phyloP scores from a whole-genome alignment of 2,888 invertebrate species.

The Polyploca ridens region DNA sequence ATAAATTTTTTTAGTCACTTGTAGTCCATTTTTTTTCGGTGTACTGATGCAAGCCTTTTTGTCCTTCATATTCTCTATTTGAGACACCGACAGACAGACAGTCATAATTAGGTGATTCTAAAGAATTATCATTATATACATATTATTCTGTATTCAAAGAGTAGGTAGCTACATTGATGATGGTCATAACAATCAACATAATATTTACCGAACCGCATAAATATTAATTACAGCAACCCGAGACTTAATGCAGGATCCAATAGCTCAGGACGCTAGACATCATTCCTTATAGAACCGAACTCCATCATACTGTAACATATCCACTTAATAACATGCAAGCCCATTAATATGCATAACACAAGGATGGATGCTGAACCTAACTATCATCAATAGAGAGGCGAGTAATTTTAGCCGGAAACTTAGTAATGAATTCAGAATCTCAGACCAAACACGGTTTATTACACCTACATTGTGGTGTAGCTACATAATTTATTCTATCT shows the following conservation, averaged over 20 bases:
- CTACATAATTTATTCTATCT: conserved; percentile 46
- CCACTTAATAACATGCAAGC: conserved; percentile 62
- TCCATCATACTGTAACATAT: conserved; percentile 43
- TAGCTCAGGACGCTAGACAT: conserved; percentile 43
- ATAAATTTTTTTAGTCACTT: too few species aligned
- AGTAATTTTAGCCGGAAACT: conserved; percentile 71
- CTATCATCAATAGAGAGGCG: conserved; percentile 64
- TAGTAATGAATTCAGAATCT: conserved; percentile 77
- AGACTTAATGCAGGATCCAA: conserved; percentile 43
- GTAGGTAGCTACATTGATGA: not conserved
- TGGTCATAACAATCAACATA: not conserved
- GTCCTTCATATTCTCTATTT: too few species aligned
- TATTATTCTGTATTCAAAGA: not conserved
- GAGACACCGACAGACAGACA: too few species aligned
- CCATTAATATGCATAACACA: conserved; percentile 78
- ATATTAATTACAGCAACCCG: not conserved
- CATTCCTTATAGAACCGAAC: conserved; percentile 40
- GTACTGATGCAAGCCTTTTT: too few species aligned
- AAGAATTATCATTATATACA: too few species aligned
- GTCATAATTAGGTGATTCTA: too few species aligned
- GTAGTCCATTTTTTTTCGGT: too few species aligned
- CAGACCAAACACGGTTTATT: conserved; percentile 65
- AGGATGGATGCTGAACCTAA: conserved; percentile 62
- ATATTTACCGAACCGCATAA: not conserved
- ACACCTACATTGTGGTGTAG: conserved; percentile 47